Evolutionary conservation across 2,113 vertebrate genomes (phyloP), one percentile per base, ranked within the genome.

Genomic region (Rhinoptilus africanus): DNA sequence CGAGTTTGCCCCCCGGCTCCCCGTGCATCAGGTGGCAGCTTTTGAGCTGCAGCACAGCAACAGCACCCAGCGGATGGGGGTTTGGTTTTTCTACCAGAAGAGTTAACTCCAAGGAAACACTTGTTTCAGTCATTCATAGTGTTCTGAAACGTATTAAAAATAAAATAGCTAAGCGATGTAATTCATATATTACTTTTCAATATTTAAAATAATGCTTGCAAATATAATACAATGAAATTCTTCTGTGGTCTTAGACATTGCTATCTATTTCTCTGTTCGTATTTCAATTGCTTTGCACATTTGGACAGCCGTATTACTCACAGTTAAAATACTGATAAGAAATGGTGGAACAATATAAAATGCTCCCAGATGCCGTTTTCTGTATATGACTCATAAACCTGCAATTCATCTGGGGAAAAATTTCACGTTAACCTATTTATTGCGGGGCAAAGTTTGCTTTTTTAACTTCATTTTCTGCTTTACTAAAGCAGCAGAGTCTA

Each of bases 401-500:
- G 24, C 48, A 73, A 71, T 62, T 85, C 32, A 73, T 27, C 48
- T 53, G 37, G 47, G 73, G 35, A 76, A 89, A 87, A 84, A 86
- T 60, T 95, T 84, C 48, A 87, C 30, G 59, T 85, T 59, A 26
- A 79, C 95, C 57, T 73, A 30, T 57, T 85, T 83, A 86, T 80
- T 88, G 85, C 60, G 85, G 79, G 86, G 56, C 50, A 74, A 87
- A 66, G 75, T 87, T 88, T 94, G 66, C 34, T 83, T 93, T 97
- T 97, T 85, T 86, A 59, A 81, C 85, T 97, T 95, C 62, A 77
- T 94, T 91, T 93, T 96, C 95, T 95, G 85, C 93, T 97, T 93
- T 89, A 72, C 54, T 53, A 93, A 90, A 96, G 88, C 85, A 87
- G 32, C 48, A 85, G 60, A 87, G 84, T 56, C 69, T 85, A 60